These are phyloP conservation scores for Aphelinus certus DNA, from an alignment of 1,140 invertebrate genomes.

Conservation along the genomic window DNA sequence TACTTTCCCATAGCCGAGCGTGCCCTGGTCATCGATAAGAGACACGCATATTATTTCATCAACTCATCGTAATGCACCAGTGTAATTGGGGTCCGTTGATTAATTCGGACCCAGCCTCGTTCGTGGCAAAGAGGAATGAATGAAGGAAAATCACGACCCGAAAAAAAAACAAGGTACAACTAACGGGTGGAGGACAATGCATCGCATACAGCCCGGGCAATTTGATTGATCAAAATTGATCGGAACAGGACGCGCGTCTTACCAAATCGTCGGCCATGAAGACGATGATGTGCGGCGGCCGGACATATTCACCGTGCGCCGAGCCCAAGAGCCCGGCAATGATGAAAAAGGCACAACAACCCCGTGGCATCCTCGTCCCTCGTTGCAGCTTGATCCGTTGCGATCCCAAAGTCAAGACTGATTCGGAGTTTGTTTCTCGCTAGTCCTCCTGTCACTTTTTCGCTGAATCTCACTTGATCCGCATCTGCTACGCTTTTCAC, in stretches of 20 bases:
- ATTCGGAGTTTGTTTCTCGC: background rate
- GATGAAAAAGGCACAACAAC: background rate
- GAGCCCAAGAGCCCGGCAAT: background rate
- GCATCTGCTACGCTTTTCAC: no score
- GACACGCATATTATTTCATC: conserved; percentile 9
- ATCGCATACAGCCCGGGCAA: no score
- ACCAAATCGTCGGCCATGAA: conserved; percentile 74
- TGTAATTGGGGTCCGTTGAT: background rate
- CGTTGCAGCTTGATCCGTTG: no score
- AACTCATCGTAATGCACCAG: background rate
- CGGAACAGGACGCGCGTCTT: conserved; percentile 39
- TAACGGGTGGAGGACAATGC: no score
- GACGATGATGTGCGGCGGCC: conserved; percentile 68
- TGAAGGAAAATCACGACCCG: background rate
- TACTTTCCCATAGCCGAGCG: no score
- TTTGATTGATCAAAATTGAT: background rate
- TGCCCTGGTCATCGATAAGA: background rate
- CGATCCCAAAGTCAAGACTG: background rate
- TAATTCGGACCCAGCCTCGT: no score
- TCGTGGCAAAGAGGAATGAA: background rate
- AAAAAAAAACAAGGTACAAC: background rate
- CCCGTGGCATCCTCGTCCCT: background rate
- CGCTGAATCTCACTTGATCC: no score
- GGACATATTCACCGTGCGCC: conserved; percentile 49
- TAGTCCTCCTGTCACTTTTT: background rate